Conservation (phyloP, 2,797 vertebrate species). For the Kryptopterus vitreolus region DNA sequence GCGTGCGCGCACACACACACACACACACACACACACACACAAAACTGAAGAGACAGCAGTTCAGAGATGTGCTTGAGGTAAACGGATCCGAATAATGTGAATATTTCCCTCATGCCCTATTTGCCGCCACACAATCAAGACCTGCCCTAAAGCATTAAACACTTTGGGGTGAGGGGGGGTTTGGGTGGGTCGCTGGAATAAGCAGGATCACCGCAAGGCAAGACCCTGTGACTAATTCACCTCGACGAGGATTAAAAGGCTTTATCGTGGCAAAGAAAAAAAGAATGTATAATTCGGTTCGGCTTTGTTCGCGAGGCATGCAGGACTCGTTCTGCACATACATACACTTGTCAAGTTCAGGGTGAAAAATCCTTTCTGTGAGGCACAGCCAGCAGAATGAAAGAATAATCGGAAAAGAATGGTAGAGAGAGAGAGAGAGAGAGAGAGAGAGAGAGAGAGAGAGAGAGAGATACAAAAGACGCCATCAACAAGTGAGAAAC, state of each 20-base stretch:
- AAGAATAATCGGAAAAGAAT: slow-evolving; percentile 50
- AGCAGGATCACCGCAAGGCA: neutral
- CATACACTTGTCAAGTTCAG: slow-evolving; percentile 74
- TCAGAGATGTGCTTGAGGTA: slow-evolving; percentile 57
- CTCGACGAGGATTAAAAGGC: neutral
- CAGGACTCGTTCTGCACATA: slow-evolving; percentile 54
- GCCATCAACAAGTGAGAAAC: neutral
- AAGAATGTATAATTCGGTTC: slow-evolving; percentile 17
- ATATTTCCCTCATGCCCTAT: slow-evolving; percentile 25
- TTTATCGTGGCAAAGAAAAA: slow-evolving; percentile 18
- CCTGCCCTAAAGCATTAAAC: slow-evolving; percentile 11
- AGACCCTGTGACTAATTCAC: slow-evolving; percentile 26
- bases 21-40: slow-evolving; percentile 56
- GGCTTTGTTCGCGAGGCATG: slow-evolving; percentile 28
- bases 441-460: no score
- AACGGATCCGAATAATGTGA: slow-evolving; percentile 29
- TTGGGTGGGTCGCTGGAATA: slow-evolving; percentile 21
- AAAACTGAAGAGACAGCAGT: slow-evolving; percentile 58
- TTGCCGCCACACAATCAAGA: neutral
- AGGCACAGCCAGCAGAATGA: slow-evolving; percentile 55
- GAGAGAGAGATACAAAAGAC: slow-evolving; percentile 4
- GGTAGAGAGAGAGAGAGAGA: slow-evolving; percentile 38
- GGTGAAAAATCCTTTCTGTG: slow-evolving; percentile 77
- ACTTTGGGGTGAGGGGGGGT: no score
- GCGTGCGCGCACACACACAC: slow-evolving; percentile 55